Conservation (phyloP, 2,797 vertebrate genomes). For the Mus caroli region DNA sequence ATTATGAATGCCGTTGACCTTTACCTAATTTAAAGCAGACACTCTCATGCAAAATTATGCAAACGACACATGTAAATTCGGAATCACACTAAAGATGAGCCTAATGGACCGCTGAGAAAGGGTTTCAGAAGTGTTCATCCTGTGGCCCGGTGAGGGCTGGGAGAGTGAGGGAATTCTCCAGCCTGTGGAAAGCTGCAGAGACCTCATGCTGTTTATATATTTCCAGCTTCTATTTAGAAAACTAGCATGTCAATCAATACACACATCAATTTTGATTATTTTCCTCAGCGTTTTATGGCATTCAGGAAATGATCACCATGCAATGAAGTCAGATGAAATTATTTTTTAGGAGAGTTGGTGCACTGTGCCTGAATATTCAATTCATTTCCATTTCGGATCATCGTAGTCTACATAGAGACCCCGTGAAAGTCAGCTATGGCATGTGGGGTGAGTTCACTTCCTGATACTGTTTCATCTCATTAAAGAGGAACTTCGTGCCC, state of each 20-base stretch:
- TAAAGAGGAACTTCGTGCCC: slow-evolving; percentile 77
- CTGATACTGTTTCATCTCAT: slow-evolving; percentile 79
- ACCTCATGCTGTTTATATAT: slow-evolving; percentile 86
- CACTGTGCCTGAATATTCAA: slow-evolving; percentile 73
- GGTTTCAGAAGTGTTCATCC: slow-evolving; percentile 86
- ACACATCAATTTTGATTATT: slow-evolving; percentile 89
- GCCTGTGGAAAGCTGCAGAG: slow-evolving; percentile 80
- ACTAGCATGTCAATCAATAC: slow-evolving; percentile 88
- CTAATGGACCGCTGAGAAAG: slow-evolving; percentile 86
- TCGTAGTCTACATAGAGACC: slow-evolving; percentile 77
- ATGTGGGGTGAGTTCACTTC: slow-evolving; percentile 73
- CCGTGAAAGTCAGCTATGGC: slow-evolving; percentile 74
- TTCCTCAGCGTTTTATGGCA: slow-evolving; percentile 82
- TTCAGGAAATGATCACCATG: slow-evolving; percentile 85
- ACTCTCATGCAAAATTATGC: slow-evolving; percentile 92
- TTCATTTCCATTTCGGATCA: slow-evolving; percentile 80
- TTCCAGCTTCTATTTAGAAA: slow-evolving; percentile 86
- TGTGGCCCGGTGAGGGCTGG: slow-evolving; percentile 79
- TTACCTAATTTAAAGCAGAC: slow-evolving; percentile 91
- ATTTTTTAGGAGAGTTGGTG: slow-evolving; percentile 80
- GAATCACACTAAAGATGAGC: slow-evolving; percentile 89
- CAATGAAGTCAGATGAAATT: slow-evolving; percentile 84
- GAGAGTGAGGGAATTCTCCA: slow-evolving; percentile 81
- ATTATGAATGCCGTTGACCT: slow-evolving; percentile 93
- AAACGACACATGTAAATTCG: slow-evolving; percentile 91